Evolutionary conservation across 2,797 vertebrate species (phyloP), one percentile per base, ranked within the genome.

Genomic region (Iguana delicatissima): DNA sequence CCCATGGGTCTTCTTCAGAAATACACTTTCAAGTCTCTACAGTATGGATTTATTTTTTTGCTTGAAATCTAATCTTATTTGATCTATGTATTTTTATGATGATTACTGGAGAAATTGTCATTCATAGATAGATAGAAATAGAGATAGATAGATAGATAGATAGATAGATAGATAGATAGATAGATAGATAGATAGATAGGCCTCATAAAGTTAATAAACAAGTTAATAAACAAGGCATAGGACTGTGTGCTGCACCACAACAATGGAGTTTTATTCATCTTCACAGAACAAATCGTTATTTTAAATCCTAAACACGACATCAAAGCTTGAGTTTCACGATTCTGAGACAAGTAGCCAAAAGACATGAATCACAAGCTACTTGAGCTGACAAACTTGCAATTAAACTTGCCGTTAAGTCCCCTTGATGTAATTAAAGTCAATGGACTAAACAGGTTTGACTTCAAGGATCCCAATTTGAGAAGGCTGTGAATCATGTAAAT

Each of bases 371-470:
- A 74, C 20, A 50, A n/a, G 50, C 84, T 20, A 55, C 67, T 85
- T 73, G 46, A 85, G 32, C 29, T 85, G 67, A 85, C 84, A 73
- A 85, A 55, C 32, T 52, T 85, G 32, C 64, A 85, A 85, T 85
- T 85, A 73, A 73, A 73, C 84, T 55, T 74, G 69, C 69, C 32
- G 2, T 50, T 84, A 42, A 85, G 84, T 74, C 50, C 84, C 72
- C n/a, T 35, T 57, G 50, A 85, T 35, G 50, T 55, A 74, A 73
- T 52, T 73, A 85, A 85, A 85, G 74, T 74, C 50, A 85, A 74
- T 85, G 69, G 46, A 24, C 84, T 74, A 85, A 74, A n/a, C 50
- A 74, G 50, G 52, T 22, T 85, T 57, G 69, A 57, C 18, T 73
- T 32, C 50, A 74, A 73, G 20, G 52, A 42, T 50, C n/a, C n/a